Evolutionary conservation across 1,140 invertebrate species (phyloP).

Genomic region (Drosophila lacteicornis): DNA sequence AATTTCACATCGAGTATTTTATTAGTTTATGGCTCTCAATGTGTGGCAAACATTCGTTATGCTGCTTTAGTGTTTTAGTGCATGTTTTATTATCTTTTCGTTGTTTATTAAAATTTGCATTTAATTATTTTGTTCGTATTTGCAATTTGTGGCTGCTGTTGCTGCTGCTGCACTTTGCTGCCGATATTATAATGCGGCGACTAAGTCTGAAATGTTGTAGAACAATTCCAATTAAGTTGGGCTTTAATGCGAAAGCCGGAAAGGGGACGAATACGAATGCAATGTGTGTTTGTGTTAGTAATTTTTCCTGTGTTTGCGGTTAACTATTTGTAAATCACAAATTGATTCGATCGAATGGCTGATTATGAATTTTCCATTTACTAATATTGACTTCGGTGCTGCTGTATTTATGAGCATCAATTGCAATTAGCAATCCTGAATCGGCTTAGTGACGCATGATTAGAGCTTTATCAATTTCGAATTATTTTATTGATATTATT

Average conservation of each 20-base stretch:
- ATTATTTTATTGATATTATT: conserved; percentile 49
- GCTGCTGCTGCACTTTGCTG: conserved; percentile 51
- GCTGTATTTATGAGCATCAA: conserved; percentile 48
- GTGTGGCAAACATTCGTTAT: conserved; percentile 25
- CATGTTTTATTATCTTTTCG: conserved; percentile 44
- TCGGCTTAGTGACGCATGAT: conserved; percentile 63
- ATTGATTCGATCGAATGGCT: conserved; percentile 40
- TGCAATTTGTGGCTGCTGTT: conserved; percentile 66
- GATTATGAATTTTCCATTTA: conserved; percentile 48
- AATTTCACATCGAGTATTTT: conserved; percentile 52
- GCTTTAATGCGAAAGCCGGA: conserved; percentile 30
- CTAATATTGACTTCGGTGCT: conserved; percentile 27
- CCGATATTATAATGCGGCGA: conserved; percentile 27
- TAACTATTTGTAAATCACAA: conserved; percentile 55
- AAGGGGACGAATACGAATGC: not conserved
- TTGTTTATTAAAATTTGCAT: conserved; percentile 76
- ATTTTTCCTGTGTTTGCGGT: conserved; percentile 42
- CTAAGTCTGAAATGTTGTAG: conserved; percentile 14
- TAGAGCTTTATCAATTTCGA: conserved; percentile 58
- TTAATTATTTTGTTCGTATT: conserved; percentile 76
- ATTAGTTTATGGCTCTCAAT: conserved; percentile 39
- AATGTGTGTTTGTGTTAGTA: conserved; percentile 16
- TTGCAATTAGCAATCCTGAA: conserved; percentile 65
- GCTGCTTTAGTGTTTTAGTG: not conserved
- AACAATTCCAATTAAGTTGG: conserved; percentile 38